phyloP scores from a whole-genome alignment of 2,113 vertebrate species.

The Oenanthe melanoleuca region DNA sequence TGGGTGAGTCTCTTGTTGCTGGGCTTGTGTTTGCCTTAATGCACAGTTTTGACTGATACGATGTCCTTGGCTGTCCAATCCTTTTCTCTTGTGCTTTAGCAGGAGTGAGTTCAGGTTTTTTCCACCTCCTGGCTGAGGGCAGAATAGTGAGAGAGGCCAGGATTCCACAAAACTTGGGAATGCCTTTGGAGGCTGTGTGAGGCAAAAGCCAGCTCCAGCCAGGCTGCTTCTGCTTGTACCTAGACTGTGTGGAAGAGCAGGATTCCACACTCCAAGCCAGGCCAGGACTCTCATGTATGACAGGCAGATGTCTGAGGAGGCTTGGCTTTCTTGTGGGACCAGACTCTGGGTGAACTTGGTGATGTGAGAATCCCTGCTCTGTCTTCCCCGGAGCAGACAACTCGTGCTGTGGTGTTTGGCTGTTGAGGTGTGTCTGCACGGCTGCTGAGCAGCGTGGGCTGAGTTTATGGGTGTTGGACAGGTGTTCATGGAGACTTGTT shows the following conservation, averaged over 20 bases:
- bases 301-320: background rate
- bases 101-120: background rate
- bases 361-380: background rate
- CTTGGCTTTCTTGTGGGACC: background rate
- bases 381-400: background rate
- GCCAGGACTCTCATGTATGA: accelerated
- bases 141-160: background rate
- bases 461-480: background rate
- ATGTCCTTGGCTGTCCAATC: background rate
- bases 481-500: background rate
- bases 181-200: background rate
- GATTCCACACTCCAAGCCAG: background rate
- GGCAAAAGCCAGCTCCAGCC: background rate
- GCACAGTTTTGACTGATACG: accelerated
- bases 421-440: accelerated
- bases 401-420: background rate
- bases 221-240: background rate
- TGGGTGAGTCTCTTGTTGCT: background rate
- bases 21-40: accelerated
- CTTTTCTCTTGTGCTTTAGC: background rate
- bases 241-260: background rate
- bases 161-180: background rate
- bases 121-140: background rate
- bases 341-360: background rate
- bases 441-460: background rate